phyloP scores from a whole-genome alignment of 2,888 invertebrate species.

The Drosophila rellima region DNA sequence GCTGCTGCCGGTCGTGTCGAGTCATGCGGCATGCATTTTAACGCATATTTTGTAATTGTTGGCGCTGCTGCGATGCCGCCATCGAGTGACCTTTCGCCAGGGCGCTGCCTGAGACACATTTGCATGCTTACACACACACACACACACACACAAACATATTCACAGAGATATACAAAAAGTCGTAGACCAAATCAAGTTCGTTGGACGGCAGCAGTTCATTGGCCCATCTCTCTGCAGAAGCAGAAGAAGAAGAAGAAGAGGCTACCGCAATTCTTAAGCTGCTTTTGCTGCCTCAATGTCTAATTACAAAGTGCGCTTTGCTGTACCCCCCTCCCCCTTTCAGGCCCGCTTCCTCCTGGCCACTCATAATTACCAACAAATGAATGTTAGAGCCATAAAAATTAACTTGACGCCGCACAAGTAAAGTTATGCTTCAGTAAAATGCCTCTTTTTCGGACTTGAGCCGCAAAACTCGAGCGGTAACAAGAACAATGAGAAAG shows the following conservation, averaged over 20 bases:
- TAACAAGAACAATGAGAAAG: conserved; percentile 44
- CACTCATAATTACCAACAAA: conserved; percentile 76
- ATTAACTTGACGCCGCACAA: conserved; percentile 71
- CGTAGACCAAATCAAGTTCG: conserved; percentile 76
- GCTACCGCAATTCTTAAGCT: conserved; percentile 62
- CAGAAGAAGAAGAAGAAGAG: conserved; percentile 4
- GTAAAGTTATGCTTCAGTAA: conserved; percentile 78
- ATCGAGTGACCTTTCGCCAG: conserved; percentile 70
- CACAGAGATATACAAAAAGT: conserved; percentile 18
- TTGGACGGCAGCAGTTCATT: conserved; percentile 74
- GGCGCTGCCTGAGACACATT: conserved; percentile 57
- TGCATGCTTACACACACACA: conserved; percentile 63
- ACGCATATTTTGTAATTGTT: conserved; percentile 81
- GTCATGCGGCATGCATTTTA: conserved; percentile 77
- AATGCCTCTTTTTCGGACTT: conserved; percentile 64
- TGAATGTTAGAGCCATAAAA: conserved; percentile 78
- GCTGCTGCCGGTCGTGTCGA: conserved; percentile 69
- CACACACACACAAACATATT: conserved; percentile 12
- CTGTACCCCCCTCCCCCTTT: conserved; percentile 8
- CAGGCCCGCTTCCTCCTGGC: conserved; percentile 23
- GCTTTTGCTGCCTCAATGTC: conserved; percentile 66
- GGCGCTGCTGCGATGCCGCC: conserved; percentile 53
- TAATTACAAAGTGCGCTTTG: conserved; percentile 75
- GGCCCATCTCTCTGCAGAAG: conserved; percentile 53
- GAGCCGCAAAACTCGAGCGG: conserved; percentile 22